Evolutionary conservation across 2,888 invertebrate species (phyloP), one percentile per base, ranked within the genome.

Genomic region (Eucera pruinosa): DNA sequence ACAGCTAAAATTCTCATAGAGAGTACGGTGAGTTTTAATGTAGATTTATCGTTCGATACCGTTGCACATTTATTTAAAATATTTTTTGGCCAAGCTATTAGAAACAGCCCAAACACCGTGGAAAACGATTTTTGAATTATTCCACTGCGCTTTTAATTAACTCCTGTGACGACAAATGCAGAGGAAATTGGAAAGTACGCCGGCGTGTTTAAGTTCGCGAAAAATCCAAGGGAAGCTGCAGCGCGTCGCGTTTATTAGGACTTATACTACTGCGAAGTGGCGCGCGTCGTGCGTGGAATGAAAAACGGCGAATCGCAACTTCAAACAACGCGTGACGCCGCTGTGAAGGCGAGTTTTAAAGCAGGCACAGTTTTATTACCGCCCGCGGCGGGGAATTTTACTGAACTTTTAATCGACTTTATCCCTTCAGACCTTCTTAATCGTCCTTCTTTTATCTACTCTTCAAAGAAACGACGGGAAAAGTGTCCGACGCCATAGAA

Each of bases 321-420:
- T 0, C 2, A 52, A 45, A 30, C 47, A 70, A 70, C 47, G 47
- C 18, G 7, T 70, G 70, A 13, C 23, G 2, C 2, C 20, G 13
- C n/a, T 33, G 36, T 15, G 9, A 5, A 13, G 0, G 2, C 15
- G 62, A 43, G 25, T 33, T 43, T 20, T 11, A 36, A 50, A 30
- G 23, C 13, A 20, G 27, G 50, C 25, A 57, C 23, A 36, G 43
- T 52, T 65, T 65, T 73, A 72, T 58, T 58, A 20, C 20, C 15
- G 0, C 5, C 18, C 27, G 13, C 15, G 43, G 39, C 23, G n/a
- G 20, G 20, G 73, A 75, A 73, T 75, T 73, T 39, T 58, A 73
- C 65, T 15, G 73, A 73, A 45, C 73, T 58, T 73, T 73, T 66
- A 58, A 65, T 70, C 55, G 66, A 52, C 30, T n/a, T 39, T 2